These are phyloP conservation scores for Cataglyphis altisquamis DNA, from an alignment of 2,888 invertebrate species.

Conservation along the genomic window DNA sequence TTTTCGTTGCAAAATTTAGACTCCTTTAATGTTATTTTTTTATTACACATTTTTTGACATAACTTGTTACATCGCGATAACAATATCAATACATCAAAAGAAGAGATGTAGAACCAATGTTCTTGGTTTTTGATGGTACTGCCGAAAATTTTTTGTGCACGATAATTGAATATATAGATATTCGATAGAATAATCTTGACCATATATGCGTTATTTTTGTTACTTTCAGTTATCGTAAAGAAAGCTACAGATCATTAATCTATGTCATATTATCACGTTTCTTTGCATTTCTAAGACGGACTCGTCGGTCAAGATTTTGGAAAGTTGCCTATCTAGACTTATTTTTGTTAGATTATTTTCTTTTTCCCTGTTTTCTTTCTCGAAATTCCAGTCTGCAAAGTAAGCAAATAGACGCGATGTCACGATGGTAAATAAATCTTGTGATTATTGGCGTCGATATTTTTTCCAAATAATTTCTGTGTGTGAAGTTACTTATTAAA, in stretches of 20 bases:
- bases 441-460: not conserved
- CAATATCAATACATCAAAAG: not conserved
- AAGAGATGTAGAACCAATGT: not conserved
- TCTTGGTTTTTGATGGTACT: constrained; percentile 25
- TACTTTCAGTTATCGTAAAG: not conserved
- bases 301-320: constrained; percentile 61
- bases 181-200: not conserved
- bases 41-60: not conserved
- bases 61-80: constrained; percentile 22
- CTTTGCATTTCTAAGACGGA: not conserved
- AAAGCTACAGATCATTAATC: not conserved
- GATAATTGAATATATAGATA: not conserved
- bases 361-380: constrained; percentile 50
- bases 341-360: constrained; percentile 23
- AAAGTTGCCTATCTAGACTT: constrained; percentile 70
- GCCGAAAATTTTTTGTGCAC: constrained; percentile 50
- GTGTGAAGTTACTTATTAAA: not conserved
- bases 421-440: not conserved
- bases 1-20: not conserved
- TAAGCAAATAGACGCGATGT: constrained; percentile 62
- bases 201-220: not conserved
- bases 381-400: constrained; percentile 40
- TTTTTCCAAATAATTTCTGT: not conserved
- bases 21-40: not conserved
- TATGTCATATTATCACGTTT: not conserved